Conservation (phyloP, 2,888 invertebrate genomes). For the Phania funesta region DNA sequence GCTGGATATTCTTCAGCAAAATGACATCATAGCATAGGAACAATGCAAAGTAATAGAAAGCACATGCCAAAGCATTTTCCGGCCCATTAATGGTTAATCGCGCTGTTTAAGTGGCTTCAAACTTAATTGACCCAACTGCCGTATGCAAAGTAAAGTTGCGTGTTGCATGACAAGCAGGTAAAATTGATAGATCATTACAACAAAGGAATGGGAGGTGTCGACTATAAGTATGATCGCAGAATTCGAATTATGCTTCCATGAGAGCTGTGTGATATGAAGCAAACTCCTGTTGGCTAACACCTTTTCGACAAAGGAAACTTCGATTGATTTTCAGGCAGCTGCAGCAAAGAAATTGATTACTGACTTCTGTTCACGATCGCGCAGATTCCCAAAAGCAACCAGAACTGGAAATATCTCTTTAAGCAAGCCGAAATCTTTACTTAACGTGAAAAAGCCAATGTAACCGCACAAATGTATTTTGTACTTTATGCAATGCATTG, state of each 20-base stretch:
- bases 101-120: constrained; percentile 21
- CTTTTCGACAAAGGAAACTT: not conserved
- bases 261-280: not conserved
- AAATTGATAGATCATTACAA: no score
- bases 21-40: no score
- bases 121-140: constrained; percentile 23
- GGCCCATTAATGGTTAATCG: constrained; percentile 10
- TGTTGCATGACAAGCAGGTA: no score
- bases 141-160: no score
- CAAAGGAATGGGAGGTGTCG: no score
- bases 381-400: not conserved
- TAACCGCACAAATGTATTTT: no score
- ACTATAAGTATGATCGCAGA: constrained; percentile 24
- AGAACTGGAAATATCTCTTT: no score
- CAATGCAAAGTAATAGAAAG: no score
- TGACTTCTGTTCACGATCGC: not conserved
- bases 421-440: no score
- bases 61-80: not conserved
- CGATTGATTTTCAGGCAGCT: not conserved
- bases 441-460: no score
- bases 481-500: no score
- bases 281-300: not conserved
- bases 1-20: no score
- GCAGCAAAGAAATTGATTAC: not conserved
- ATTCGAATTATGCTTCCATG: not conserved